These are phyloP conservation scores for Tenthredo notha DNA, from an alignment of 2,888 invertebrate species.

Conservation along the genomic window DNA sequence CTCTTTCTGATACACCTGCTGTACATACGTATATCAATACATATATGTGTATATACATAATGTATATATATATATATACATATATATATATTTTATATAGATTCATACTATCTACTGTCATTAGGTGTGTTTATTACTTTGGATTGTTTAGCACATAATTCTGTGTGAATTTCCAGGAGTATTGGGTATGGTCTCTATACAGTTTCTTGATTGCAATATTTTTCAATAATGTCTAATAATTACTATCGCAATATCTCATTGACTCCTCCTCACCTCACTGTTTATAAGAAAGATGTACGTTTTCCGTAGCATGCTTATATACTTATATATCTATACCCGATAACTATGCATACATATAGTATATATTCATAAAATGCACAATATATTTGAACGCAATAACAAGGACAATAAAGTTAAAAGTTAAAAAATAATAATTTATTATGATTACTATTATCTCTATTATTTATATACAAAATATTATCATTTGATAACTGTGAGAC, in stretches of 20 bases:
- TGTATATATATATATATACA: constrained; percentile 59
- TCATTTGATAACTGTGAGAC: background rate
- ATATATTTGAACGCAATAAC: background rate
- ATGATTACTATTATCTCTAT: background rate
- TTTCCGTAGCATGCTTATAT: constrained; percentile 40
- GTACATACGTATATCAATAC: constrained; percentile 56
- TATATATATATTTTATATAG: constrained; percentile 55
- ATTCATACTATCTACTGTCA: constrained; percentile 55
- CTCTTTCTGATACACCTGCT: constrained; percentile 25
- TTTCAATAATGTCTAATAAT: constrained; percentile 32
- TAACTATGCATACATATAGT: constrained; percentile 28
- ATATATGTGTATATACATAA: constrained; percentile 54
- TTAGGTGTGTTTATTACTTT: constrained; percentile 57
- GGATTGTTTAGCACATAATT: constrained; percentile 65
- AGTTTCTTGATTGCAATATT: constrained; percentile 44
- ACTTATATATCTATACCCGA: constrained; percentile 44
- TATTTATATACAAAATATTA: background rate
- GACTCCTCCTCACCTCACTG: constrained; percentile 33
- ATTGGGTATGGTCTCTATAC: constrained; percentile 57
- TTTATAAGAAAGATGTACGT: background rate
- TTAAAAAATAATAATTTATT: background rate
- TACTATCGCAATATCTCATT: constrained; percentile 45
- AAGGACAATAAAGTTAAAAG: constrained; percentile 12
- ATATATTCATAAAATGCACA: constrained; percentile 31
- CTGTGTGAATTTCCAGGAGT: constrained; percentile 56